Conservation (phyloP, 2,888 invertebrate genomes). For the Netelia fuscicornis region DNA sequence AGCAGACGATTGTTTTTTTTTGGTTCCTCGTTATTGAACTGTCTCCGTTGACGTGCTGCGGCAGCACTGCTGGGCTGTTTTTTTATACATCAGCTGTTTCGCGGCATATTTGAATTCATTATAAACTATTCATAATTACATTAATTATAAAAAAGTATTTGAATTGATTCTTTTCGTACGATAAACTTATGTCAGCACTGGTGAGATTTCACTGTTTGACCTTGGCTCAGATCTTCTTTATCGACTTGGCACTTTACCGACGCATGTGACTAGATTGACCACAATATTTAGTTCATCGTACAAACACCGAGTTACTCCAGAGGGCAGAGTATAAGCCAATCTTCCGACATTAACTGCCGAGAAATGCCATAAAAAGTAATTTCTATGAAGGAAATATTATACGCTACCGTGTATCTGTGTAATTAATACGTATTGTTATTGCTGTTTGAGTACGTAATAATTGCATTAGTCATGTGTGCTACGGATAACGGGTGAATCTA, state of each 20-base stretch:
- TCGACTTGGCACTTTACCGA: too few relatives aligned
- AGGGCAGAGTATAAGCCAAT: too few relatives aligned
- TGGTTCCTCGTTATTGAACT: not conserved
- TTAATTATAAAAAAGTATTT: too few relatives aligned
- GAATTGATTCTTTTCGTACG: too few relatives aligned
- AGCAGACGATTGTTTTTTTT: constrained; percentile 66
- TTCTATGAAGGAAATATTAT: constrained; percentile 1
- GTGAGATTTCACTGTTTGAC: too few relatives aligned
- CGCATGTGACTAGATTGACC: too few relatives aligned
- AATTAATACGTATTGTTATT: not conserved
- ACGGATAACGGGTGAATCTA: not conserved
- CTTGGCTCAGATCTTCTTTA: too few relatives aligned
- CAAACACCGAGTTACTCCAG: too few relatives aligned
- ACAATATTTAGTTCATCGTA: too few relatives aligned
- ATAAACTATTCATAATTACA: too few relatives aligned
- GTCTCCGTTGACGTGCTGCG: not conserved
- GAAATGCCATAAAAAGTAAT: not conserved
- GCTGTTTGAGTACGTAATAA: not conserved
- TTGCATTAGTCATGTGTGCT: not conserved
- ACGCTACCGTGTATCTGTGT: not conserved
- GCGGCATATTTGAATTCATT: not conserved
- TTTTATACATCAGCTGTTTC: not conserved
- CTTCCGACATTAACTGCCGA: not conserved
- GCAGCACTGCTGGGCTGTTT: constrained; percentile 19
- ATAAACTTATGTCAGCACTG: too few relatives aligned